Conservation (phyloP, 2,797 vertebrate genomes). For the Furcifer pardalis region DNA sequence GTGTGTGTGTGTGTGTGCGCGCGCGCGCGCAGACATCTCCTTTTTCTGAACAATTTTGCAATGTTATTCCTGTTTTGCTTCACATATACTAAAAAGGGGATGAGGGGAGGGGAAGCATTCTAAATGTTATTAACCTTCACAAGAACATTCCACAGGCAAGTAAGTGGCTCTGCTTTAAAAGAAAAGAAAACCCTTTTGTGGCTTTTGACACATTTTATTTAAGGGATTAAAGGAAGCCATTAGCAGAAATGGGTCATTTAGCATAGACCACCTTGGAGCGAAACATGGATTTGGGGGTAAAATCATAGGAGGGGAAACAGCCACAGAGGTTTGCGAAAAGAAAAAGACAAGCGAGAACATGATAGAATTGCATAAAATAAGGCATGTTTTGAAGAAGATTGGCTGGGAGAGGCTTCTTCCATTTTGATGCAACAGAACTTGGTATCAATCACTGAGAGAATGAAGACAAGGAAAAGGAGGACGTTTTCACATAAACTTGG, state of each 20-base stretch:
- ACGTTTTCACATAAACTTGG: too few relatives aligned
- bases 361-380: too few relatives aligned
- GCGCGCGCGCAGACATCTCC: slow-evolving; percentile 37
- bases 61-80: slow-evolving; percentile 20
- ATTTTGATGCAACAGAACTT: too few relatives aligned
- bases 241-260: slow-evolving; percentile 43
- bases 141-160: slow-evolving; percentile 24
- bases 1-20: too few relatives aligned
- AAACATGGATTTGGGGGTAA: slow-evolving; percentile 5
- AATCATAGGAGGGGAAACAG: too few relatives aligned
- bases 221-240: slow-evolving; percentile 45
- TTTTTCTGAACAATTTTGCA: slow-evolving; percentile 15
- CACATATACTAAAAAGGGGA: slow-evolving; percentile 31
- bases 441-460: too few relatives aligned
- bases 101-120: background rate
- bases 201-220: slow-evolving; percentile 47
- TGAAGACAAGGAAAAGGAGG: too few relatives aligned
- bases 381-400: too few relatives aligned
- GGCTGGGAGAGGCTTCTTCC: too few relatives aligned
- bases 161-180: slow-evolving; percentile 25
- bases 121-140: slow-evolving; percentile 36
- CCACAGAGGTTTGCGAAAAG: too few relatives aligned
- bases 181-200: slow-evolving; percentile 35
- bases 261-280: slow-evolving; percentile 10
- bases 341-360: too few relatives aligned